Conservation (phyloP, 2,113 vertebrate genomes). For the Periophthalmus modestus region DNA sequence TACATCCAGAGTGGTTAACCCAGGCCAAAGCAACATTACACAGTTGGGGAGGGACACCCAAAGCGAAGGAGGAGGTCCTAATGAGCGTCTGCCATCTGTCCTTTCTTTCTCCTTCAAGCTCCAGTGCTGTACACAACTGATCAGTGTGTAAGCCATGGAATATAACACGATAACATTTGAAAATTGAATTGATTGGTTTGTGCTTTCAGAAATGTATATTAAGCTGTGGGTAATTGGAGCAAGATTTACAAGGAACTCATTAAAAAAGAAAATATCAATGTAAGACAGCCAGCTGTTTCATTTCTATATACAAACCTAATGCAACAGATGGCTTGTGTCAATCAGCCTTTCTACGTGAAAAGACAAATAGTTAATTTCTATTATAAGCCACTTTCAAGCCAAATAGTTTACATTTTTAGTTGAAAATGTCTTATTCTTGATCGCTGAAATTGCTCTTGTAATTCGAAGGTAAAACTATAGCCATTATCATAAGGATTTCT, state of each 20-base stretch:
- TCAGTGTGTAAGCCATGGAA: neutral
- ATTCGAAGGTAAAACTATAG: neutral
- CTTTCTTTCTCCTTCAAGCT: conserved; percentile 26
- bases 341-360: neutral
- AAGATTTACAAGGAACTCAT: neutral
- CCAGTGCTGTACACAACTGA: neutral
- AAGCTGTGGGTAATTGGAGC: neutral
- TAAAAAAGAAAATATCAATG: neutral
- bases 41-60: conserved; percentile 10
- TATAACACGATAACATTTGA: neutral
- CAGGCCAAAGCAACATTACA: neutral
- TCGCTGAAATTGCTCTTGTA: neutral
- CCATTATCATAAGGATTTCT: neutral
- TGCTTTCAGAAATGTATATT: neutral
- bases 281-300: neutral
- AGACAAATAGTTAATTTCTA: neutral
- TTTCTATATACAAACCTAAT: neutral
- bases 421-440: neutral
- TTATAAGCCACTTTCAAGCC: neutral
- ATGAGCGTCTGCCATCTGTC: conserved; percentile 45
- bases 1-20: conserved; percentile 28
- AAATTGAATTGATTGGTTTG: neutral
- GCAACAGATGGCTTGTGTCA: neutral
- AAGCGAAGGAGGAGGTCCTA: conserved; percentile 20
- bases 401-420: neutral